Evolutionary conservation across 1,140 invertebrate genomes (phyloP).

Genomic region (Lysiphlebus fabarum): DNA sequence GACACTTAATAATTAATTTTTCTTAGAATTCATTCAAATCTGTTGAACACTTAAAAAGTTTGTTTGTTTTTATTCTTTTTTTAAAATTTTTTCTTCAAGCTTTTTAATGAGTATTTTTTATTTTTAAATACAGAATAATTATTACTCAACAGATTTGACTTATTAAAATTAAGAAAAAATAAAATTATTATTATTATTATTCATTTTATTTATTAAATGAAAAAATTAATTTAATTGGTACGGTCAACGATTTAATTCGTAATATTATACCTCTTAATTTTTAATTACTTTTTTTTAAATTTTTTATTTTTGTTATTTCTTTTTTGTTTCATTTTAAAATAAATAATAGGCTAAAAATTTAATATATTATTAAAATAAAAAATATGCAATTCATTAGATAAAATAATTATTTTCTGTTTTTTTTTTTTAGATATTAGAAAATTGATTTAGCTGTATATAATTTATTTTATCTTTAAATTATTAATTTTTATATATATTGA

Average conservation of each 20-base stretch:
- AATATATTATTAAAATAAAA: slow-evolving; percentile 1
- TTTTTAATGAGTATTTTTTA: not conserved
- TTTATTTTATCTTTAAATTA: no score
- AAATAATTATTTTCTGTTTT: no score
- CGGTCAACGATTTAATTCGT: slow-evolving; percentile 7
- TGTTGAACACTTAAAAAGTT: not conserved
- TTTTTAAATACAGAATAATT: not conserved
- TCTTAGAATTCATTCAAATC: not conserved
- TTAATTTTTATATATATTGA: no score
- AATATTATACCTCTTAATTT: not conserved
- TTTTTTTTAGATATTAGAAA: not conserved
- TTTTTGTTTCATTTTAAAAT: not conserved
- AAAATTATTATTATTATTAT: not conserved
- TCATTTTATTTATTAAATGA: not conserved
- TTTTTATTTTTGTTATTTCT: not conserved
- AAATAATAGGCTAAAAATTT: slow-evolving; percentile 12
- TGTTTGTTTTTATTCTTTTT: no score
- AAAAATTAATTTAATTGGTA: slow-evolving; percentile 5
- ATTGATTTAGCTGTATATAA: not conserved
- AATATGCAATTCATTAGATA: not conserved
- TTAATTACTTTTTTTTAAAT: not conserved
- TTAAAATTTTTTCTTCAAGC: no score
- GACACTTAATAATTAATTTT: no score
- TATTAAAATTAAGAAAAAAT: not conserved
- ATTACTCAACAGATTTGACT: not conserved